Conservation (phyloP, 2,113 vertebrate species). For the Taurulus bubalis region DNA sequence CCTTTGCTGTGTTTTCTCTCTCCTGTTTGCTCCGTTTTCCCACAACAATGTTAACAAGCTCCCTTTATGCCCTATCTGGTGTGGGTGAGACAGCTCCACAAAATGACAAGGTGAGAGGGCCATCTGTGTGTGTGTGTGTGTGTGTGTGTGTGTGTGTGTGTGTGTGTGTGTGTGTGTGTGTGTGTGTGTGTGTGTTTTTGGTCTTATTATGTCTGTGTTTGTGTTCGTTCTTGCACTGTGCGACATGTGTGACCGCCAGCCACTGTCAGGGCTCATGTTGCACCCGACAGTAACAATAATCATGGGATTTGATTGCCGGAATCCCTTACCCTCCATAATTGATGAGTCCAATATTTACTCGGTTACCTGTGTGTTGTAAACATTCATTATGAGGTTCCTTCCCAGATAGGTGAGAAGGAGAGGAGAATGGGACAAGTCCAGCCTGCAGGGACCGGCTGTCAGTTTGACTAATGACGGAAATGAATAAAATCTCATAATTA, state of each 20-base stretch:
- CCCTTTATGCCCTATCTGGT: slow-evolving; percentile 66
- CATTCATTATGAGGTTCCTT: slow-evolving; percentile 88
- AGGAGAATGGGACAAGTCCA: slow-evolving; percentile 85
- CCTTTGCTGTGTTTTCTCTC: slow-evolving; percentile 55
- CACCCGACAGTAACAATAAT: slow-evolving; percentile 85
- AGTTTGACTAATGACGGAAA: slow-evolving; percentile 90
- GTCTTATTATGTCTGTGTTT: slow-evolving; percentile 1
- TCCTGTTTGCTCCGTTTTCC: slow-evolving; percentile 43
- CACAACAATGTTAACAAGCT: slow-evolving; percentile 74
- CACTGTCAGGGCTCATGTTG: slow-evolving; percentile 72
- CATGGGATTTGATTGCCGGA: slow-evolving; percentile 89
- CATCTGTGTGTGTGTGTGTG: slow-evolving; percentile 9
- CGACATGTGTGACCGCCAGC: slow-evolving; percentile 58
- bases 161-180: slow-evolving; percentile 8
- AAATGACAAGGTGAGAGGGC: slow-evolving; percentile 70
- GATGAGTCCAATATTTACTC: slow-evolving; percentile 94
- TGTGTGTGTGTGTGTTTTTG: slow-evolving; percentile 1
- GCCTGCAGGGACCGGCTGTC: slow-evolving; percentile 88
- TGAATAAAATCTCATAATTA: slow-evolving; percentile 89
- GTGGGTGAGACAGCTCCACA: slow-evolving; percentile 56
- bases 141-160: slow-evolving; percentile 8
- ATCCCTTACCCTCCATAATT: slow-evolving; percentile 91
- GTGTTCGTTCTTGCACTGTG: slow-evolving; percentile 1
- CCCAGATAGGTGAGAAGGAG: slow-evolving; percentile 87
- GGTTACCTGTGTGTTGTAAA: slow-evolving; percentile 94